phyloP scores from a whole-genome alignment of 2,113 vertebrate species.

The Sebastes fasciatus region DNA sequence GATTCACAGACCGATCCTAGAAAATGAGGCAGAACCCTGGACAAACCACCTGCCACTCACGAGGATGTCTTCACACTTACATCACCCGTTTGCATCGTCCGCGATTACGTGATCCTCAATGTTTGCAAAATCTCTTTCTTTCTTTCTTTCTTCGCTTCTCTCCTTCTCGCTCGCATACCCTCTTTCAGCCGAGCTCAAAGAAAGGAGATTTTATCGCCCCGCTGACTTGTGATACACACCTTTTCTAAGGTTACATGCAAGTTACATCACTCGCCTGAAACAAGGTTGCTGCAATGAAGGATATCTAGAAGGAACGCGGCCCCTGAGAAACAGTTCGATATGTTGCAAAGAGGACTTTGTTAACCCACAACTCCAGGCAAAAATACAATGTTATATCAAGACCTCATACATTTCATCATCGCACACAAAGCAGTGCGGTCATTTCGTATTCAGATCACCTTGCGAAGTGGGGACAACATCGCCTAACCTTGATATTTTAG shows the following conservation, averaged over 20 bases:
- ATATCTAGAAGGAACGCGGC: constrained; percentile 69
- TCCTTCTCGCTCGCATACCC: constrained; percentile 35
- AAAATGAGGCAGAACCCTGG: constrained; percentile 64
- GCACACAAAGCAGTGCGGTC: constrained; percentile 44
- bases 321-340: constrained; percentile 69
- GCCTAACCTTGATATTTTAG: constrained; percentile 59
- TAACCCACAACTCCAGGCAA: constrained; percentile 61
- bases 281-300: constrained; percentile 76
- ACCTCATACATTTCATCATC: constrained; percentile 69
- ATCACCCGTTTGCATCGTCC: constrained; percentile 73
- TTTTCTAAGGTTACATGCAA: constrained; percentile 77
- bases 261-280: constrained; percentile 84
- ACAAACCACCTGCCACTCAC: constrained; percentile 74
- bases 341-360: constrained; percentile 64
- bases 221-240: constrained; percentile 70
- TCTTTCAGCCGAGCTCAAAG: constrained; percentile 74
- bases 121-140: constrained; percentile 64
- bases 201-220: constrained; percentile 78
- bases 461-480: constrained; percentile 31
- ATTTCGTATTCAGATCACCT: constrained; percentile 66
- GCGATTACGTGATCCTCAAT: constrained; percentile 66
- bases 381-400: constrained; percentile 61
- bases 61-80: constrained; percentile 77
- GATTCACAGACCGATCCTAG: constrained; percentile 36
- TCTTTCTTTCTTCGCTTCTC: constrained; percentile 28